A percentile compares a stretch with the other conserved stretches of the same genome.
phyloP scores from a whole-genome alignment of 2,797 vertebrate genomes.

The Etheostoma nigrum region DNA sequence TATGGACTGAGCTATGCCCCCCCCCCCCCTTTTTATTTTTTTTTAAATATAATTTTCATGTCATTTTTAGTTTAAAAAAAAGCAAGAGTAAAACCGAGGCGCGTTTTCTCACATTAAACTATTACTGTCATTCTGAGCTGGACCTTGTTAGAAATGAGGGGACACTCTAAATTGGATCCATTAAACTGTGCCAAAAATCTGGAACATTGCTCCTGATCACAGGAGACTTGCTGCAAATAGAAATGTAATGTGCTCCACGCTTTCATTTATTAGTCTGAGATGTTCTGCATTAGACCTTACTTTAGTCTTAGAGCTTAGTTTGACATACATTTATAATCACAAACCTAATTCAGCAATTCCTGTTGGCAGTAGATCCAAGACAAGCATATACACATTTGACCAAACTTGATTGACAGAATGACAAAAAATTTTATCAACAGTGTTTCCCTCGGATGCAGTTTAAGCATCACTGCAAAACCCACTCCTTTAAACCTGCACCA shows the following conservation, averaged over 20 bases:
- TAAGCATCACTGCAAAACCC: background rate
- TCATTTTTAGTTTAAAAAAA: conserved; percentile 24
- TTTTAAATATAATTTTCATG: background rate
- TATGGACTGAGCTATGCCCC: too few relatives aligned
- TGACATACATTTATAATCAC: background rate
- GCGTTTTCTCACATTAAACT: conserved; percentile 32
- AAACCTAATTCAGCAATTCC: background rate
- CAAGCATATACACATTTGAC: background rate
- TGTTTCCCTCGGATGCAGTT: background rate
- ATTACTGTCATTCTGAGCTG: conserved; percentile 34
- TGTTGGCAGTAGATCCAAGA: background rate
- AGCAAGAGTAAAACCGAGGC: conserved; percentile 23
- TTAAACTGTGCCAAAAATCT: conserved; percentile 71
- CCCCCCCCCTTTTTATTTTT: too few relatives aligned
- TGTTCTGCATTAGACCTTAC: conserved; percentile 15
- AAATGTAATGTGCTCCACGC: conserved; percentile 48
- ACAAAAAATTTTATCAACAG: background rate
- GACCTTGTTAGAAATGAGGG: conserved; percentile 62
- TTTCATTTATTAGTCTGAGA: conserved; percentile 29
- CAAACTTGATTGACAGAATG: background rate
- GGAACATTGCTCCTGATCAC: conserved; percentile 65
- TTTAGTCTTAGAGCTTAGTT: conserved; percentile 8
- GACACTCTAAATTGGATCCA: conserved; percentile 63
- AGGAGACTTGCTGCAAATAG: conserved; percentile 65
- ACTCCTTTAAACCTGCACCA: conserved; percentile 17